Percentiles rank a stretch among this genome's conserved stretches.
These are phyloP conservation scores for Eulemur macaco DNA, from an alignment of 2,113 vertebrate genomes.

Conservation along the genomic window DNA sequence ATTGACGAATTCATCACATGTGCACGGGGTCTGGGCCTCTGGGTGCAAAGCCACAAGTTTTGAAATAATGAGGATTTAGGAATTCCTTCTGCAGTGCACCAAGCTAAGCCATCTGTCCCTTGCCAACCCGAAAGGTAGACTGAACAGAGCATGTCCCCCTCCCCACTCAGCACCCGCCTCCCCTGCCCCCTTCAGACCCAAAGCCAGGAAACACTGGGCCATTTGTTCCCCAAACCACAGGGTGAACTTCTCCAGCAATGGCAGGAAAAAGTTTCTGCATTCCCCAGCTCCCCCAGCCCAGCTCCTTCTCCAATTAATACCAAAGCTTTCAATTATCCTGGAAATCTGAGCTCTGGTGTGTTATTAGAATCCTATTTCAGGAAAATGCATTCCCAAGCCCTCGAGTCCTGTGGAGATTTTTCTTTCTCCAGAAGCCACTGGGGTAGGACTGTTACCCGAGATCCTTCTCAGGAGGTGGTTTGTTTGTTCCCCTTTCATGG, in stretches of 20 bases:
- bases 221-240: conserved; percentile 60
- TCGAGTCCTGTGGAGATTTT: neutral
- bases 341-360: conserved; percentile 29
- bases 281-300: neutral
- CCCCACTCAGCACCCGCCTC: neutral
- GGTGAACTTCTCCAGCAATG: neutral
- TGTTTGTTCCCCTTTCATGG: neutral
- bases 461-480: neutral
- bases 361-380: conserved; percentile 55
- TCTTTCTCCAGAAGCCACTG: conserved; percentile 17
- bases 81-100: neutral
- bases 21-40: neutral
- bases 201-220: conserved; percentile 14
- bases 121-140: neutral
- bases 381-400: conserved; percentile 46
- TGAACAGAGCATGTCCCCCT: neutral
- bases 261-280: conserved; percentile 39
- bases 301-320: conserved; percentile 58
- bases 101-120: neutral
- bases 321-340: conserved; percentile 52
- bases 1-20: neutral
- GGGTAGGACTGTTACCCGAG: neutral
- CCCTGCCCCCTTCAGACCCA: conserved; percentile 9
- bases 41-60: neutral
- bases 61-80: conserved; percentile 22